Percentiles rank a stretch among this genome's conserved stretches.
Conservation (phyloP, 2,797 vertebrate genomes). For the Mormyrus hasselquistii region DNA sequence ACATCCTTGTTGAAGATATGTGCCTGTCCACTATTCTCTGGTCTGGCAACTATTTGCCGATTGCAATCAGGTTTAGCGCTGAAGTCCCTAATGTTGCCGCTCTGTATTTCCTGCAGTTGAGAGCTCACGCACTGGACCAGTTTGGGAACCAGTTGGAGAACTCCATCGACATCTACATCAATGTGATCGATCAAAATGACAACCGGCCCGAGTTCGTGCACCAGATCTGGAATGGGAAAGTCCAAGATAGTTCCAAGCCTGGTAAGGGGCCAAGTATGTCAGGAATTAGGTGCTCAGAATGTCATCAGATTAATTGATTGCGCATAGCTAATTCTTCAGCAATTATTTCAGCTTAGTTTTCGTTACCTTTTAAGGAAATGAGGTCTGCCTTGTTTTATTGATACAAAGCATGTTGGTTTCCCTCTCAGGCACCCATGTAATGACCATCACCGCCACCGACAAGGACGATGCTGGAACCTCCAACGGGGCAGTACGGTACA, state of each 20-base stretch:
- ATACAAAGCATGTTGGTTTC: constrained; percentile 3
- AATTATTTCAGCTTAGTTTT: not conserved
- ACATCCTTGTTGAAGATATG: not conserved
- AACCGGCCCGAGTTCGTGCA: constrained; percentile 93
- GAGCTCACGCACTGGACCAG: constrained; percentile 92
- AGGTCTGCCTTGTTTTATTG: not conserved
- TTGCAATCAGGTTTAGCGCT: not conserved
- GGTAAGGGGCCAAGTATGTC: constrained; percentile 59
- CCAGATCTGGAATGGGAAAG: constrained; percentile 90
- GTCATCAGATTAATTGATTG: not conserved
- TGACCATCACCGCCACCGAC: constrained; percentile 89
- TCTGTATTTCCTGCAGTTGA: constrained; percentile 62
- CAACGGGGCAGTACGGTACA: constrained; percentile 91
- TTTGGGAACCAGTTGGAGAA: constrained; percentile 98
- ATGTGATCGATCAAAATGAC: constrained; percentile 98
- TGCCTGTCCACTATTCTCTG: not conserved
- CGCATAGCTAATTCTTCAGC: not conserved
- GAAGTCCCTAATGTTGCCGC: not conserved
- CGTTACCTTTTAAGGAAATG: not conserved
- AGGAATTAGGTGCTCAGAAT: not conserved
- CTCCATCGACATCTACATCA: constrained; percentile 94
- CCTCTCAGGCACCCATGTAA: constrained; percentile 82
- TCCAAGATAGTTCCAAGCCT: constrained; percentile 92
- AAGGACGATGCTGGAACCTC: constrained; percentile 83
- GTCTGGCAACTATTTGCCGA: not conserved